Conservation (phyloP, 92 coral and sea anemone species). For the Nematostella vectensis region DNA sequence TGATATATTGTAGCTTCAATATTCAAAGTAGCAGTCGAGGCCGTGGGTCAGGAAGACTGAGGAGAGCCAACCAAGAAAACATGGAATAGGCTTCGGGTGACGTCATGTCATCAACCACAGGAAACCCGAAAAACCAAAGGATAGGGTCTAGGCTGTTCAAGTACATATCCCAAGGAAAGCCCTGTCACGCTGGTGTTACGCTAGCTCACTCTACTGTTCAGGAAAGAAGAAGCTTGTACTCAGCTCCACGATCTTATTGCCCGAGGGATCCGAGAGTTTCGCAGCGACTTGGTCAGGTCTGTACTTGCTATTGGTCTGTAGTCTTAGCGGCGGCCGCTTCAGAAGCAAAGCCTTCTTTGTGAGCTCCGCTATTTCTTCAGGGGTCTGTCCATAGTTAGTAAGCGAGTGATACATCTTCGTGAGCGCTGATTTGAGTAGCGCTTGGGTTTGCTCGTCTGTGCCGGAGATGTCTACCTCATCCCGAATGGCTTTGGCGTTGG, state of each 20-base stretch:
- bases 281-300: slow-evolving; percentile 23
- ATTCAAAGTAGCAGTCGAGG: no score
- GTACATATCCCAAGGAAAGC: no score
- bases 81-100: no score
- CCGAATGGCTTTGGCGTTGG: slow-evolving; percentile 53
- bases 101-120: no score
- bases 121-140: no score
- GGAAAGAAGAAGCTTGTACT: neutral
- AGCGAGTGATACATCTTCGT: slow-evolving; percentile 19
- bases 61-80: no score
- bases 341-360: slow-evolving; percentile 44
- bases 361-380: slow-evolving; percentile 44
- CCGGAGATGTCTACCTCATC: slow-evolving; percentile 46
- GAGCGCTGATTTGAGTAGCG: slow-evolving; percentile 23
- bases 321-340: slow-evolving; percentile 53
- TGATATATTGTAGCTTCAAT: no score
- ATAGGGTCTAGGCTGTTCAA: no score
- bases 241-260: slow-evolving; percentile 20
- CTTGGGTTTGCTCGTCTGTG: slow-evolving; percentile 53
- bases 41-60: no score
- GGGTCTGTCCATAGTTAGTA: slow-evolving; percentile 8
- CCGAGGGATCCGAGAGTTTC: slow-evolving; percentile 34
- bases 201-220: no score
- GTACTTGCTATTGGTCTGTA: slow-evolving; percentile 36
- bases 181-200: no score